Evolutionary conservation across 1,140 invertebrate species (phyloP).

Genomic region (Heliconius congener): DNA sequence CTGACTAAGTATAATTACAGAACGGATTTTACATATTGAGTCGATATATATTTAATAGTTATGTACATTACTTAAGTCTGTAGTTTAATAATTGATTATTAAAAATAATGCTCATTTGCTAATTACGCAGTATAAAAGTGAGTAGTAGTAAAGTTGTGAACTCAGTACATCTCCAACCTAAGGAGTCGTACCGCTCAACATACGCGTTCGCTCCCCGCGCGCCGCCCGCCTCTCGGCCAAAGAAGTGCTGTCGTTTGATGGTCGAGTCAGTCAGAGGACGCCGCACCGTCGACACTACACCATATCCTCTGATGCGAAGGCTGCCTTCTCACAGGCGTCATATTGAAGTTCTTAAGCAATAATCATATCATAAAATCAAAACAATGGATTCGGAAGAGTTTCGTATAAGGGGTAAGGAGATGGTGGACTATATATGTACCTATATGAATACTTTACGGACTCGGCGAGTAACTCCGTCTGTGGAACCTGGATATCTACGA

Average conservation of each 20-base stretch:
- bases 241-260: conserved; percentile 58
- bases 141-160: neutral
- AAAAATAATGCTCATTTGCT: neutral
- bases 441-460: conserved; percentile 94
- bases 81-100: neutral
- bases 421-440: conserved; percentile 99
- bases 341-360: conserved; percentile 20
- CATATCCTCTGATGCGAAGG: conserved; percentile 16
- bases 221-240: conserved; percentile 52
- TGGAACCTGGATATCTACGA: conserved; percentile 96
- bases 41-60: neutral
- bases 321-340: neutral
- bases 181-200: conserved; percentile 47
- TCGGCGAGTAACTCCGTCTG: conserved; percentile 92
- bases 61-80: neutral
- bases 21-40: neutral
- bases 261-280: conserved; percentile 70
- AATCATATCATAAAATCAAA: conserved; percentile 21
- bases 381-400: conserved; percentile 95
- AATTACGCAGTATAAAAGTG: neutral
- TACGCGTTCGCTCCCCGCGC: conserved; percentile 55
- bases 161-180: conserved; percentile 28
- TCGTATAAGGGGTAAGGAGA: conserved; percentile 93
- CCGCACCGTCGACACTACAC: conserved; percentile 65
- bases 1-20: neutral